Evolutionary conservation across 2,797 vertebrate species (phyloP).

Genomic region (Clarias laeviceps): DNA sequence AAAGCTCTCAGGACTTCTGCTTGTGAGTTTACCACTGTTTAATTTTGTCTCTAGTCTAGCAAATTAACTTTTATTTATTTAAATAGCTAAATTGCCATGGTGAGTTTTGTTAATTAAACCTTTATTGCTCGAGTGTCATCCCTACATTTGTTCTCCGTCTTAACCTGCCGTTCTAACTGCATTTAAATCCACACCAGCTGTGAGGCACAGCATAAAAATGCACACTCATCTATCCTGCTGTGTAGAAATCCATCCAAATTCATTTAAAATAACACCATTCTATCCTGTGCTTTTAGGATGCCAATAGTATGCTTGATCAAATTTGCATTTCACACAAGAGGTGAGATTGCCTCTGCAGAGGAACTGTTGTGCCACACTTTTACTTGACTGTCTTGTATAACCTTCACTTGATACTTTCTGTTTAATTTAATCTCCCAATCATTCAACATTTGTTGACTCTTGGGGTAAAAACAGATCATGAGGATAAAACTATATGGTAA

Average conservation of each 20-base stretch:
- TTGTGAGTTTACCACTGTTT: neutral
- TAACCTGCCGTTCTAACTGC: slow-evolving; percentile 10
- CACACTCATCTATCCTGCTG: slow-evolving; percentile 3
- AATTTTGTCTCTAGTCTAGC: neutral
- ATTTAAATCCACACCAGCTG: slow-evolving; percentile 14
- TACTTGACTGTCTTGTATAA: neutral
- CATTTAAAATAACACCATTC: neutral
- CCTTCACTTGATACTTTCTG: neutral
- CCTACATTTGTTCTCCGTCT: neutral
- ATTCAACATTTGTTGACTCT: neutral
- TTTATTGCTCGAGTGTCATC: neutral
- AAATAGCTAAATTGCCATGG: too few species aligned
- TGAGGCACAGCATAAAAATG: neutral
- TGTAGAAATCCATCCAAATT: neutral
- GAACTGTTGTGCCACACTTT: neutral
- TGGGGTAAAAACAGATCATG: neutral
- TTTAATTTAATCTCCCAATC: neutral
- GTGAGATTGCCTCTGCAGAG: neutral
- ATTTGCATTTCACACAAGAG: neutral
- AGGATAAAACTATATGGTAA: neutral
- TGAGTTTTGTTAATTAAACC: slow-evolving; percentile 14
- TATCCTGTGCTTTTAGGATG: neutral
- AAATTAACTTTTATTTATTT: neutral
- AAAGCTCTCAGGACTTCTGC: neutral
- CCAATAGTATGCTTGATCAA: neutral